Base-by-base conservation (phyloP, 2,888 invertebrate genomes). In the Chromoteleia sp. region DNA sequence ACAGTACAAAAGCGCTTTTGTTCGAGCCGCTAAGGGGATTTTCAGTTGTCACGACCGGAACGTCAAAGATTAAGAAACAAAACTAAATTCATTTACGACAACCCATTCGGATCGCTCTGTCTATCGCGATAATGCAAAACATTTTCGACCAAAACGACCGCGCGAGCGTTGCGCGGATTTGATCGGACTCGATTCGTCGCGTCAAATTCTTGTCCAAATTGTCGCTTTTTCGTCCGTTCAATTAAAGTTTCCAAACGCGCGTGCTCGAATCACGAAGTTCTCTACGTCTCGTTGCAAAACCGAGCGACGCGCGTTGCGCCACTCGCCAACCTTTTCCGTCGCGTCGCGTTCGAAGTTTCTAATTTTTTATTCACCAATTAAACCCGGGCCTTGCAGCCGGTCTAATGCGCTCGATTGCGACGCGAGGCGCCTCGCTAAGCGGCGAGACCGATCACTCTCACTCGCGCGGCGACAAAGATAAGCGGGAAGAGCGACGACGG, bases 311-410 rank as follows among this genome's bases (percentile, higher is more conserved):
- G 50, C 43, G 67, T 82, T 82, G 61, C 78, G 75, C 70, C 70
- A 82, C 25, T 48, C 61, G 75, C 19, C 76, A 75, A 70, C 80
- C 75, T 81, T 81, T 82, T 82, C 59, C 67, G 77, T 77, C 68
- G 74, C n/a, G 17, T 68, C 67, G 73, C 71, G 65, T 61, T 83
- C 71, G 29, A 74, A 78, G 83, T 84, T 84, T 84, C 84, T 79
- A 83, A 83, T 82, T 81, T 84, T 83, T 82, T 83, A 77, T 79
- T 70, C 74, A 52, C 61, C 65, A 81, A 74, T 63, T 78, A 81
- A n/a, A 56, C 41, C 67, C 59, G 76, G 77, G 67, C 78, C 74
- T 65, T 41, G 58, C 39, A 45, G 41, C 50, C 67, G 70, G 61
- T 81, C 68, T 59, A 65, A 77, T 48, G 59, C 63, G 63, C 41